phyloP scores from a whole-genome alignment of 2,888 invertebrate genomes.

The Polydrusus pterygomalis region DNA sequence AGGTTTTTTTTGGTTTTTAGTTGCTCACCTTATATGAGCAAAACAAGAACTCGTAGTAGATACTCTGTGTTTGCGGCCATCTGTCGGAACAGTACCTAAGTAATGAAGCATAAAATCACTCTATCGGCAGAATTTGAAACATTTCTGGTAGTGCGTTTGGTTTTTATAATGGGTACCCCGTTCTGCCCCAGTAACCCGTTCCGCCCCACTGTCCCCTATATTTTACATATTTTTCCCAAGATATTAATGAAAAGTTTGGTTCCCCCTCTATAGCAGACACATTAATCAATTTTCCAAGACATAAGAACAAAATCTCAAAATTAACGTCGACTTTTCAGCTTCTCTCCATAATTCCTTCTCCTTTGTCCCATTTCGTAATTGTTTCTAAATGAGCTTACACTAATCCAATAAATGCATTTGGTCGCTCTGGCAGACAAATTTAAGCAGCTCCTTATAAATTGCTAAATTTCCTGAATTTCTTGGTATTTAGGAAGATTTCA shows the following conservation, averaged over 20 bases:
- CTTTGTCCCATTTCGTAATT: conserved; percentile 51
- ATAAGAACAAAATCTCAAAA: not conserved
- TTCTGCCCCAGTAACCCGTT: no score
- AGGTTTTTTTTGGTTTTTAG: no score
- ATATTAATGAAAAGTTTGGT: not conserved
- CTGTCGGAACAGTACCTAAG: no score
- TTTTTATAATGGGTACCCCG: no score
- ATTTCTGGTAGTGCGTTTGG: no score
- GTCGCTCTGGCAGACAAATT: conserved; percentile 51
- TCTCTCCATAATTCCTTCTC: conserved; percentile 28
- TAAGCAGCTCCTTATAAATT: conserved; percentile 49
- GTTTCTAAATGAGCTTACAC: conserved; percentile 49
- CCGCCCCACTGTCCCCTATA: no score
- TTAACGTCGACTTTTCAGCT: conserved; percentile 12
- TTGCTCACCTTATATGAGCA: no score
- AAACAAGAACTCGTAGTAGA: no score
- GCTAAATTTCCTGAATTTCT: conserved; percentile 47
- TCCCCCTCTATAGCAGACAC: not conserved
- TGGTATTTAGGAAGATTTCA: conserved; percentile 43
- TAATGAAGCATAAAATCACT: no score
- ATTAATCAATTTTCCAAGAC: not conserved
- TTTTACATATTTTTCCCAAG: no score
- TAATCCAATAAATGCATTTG: conserved; percentile 54
- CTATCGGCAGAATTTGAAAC: no score
- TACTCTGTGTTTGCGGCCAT: no score